Percentiles rank a stretch among this genome's conserved stretches.
Evolutionary conservation across 2,888 invertebrate species (phyloP).

Genomic region (Ormia ochracea): DNA sequence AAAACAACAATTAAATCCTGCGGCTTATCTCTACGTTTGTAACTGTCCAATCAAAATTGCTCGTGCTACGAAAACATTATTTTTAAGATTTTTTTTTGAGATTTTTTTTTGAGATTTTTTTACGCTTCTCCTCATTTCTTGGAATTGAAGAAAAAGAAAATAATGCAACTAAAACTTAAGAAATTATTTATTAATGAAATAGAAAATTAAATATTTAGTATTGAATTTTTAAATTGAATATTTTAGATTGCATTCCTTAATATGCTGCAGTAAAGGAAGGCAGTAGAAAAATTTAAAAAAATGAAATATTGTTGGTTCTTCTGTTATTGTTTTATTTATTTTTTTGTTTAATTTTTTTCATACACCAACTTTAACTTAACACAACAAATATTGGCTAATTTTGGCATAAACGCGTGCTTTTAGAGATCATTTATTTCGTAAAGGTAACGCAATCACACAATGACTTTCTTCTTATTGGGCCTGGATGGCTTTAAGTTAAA

Average conservation of each 20-base stretch:
- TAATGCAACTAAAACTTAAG: too few species aligned
- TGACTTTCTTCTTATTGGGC: conserved; percentile 54
- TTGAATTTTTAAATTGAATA: too few species aligned
- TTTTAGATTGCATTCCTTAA: conserved; percentile 3
- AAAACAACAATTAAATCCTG: too few species aligned
- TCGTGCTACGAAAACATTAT: too few species aligned
- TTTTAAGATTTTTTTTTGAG: too few species aligned
- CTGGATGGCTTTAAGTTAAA: conserved; percentile 52
- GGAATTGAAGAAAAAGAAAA: too few species aligned
- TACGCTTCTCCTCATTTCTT: too few species aligned
- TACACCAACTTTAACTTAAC: conserved; percentile 42
- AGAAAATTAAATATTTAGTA: too few species aligned
- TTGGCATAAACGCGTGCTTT: conserved; percentile 69
- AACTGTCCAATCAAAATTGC: too few species aligned
- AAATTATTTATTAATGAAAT: too few species aligned
- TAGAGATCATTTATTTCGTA: conserved; percentile 72
- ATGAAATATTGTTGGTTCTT: neutral
- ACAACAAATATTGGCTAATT: conserved; percentile 64
- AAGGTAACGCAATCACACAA: conserved; percentile 65
- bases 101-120: too few species aligned
- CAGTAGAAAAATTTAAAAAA: neutral
- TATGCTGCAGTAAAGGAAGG: neutral
- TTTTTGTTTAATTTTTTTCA: neutral
- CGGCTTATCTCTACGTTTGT: too few species aligned
- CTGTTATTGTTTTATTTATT: conserved; percentile 4